Percentiles rank a stretch among this genome's conserved stretches.
These are phyloP conservation scores for Quiscalus mexicanus DNA, from an alignment of 2,113 vertebrate genomes.

Conservation along the genomic window DNA sequence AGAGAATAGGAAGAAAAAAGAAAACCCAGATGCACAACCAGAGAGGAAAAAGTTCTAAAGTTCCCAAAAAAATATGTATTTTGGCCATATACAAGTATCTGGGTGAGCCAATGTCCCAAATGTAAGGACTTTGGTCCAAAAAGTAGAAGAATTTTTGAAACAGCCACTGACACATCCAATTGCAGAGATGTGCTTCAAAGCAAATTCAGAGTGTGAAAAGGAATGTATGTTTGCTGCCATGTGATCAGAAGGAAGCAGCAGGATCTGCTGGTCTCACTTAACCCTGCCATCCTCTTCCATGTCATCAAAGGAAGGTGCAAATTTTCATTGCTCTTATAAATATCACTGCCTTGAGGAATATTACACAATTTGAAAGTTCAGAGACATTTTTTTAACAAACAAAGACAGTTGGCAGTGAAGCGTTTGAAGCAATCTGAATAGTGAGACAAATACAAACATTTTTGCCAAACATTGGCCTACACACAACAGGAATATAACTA, in stretches of 20 bases:
- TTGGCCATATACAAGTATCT: background rate
- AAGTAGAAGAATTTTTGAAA: background rate
- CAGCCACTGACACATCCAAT: background rate
- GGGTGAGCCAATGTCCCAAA: background rate
- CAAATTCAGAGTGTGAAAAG: background rate
- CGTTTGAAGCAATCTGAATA: background rate
- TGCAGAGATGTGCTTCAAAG: conserved; percentile 17
- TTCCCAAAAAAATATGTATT: background rate
- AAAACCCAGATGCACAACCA: background rate
- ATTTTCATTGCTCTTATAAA: background rate
- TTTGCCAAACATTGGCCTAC: background rate
- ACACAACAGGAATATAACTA: background rate
- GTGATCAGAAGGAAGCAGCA: background rate
- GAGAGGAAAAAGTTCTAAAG: background rate
- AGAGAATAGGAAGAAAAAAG: background rate
- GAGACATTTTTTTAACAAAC: background rate
- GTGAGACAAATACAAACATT: background rate
- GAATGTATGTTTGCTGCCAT: background rate
- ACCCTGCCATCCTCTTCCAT: background rate
- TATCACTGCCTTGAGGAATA: background rate
- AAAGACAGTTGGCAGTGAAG: background rate
- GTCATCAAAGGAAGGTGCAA: background rate
- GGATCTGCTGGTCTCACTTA: background rate
- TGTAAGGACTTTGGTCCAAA: background rate
- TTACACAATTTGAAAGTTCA: background rate